Evolutionary conservation across 1,140 invertebrate genomes (phyloP).

Genomic region (Trypoxylus dichotomus): DNA sequence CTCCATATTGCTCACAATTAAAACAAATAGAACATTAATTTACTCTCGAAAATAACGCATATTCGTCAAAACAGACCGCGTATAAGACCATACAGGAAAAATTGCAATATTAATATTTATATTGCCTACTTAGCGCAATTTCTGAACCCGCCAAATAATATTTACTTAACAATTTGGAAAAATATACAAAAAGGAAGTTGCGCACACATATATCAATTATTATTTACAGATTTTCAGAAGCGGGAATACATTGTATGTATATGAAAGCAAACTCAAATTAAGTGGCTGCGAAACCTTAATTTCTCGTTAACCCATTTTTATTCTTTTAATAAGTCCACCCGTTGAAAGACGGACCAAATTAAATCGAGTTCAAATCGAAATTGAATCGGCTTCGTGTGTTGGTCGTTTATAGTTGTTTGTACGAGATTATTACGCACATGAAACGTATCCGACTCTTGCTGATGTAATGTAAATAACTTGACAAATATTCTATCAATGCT

Average conservation of each 20-base stretch:
- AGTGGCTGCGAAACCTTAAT: neutral
- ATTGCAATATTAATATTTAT: neutral
- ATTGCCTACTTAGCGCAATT: neutral
- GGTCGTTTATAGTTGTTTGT: neutral
- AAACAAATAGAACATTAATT: neutral
- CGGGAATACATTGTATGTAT: neutral
- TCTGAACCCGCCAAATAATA: neutral
- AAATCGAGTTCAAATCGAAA: neutral
- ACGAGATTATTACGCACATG: no score
- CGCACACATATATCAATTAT: neutral
- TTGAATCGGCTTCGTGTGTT: neutral
- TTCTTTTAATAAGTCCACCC: neutral
- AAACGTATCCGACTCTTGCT: no score
- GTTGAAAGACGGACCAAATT: neutral
- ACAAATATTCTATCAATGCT: no score
- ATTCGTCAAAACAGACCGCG: neutral
- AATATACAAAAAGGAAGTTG: neutral
- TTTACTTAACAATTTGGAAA: neutral
- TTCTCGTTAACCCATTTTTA: conserved; percentile 7
- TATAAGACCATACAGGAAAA: neutral
- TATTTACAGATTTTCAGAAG: neutral
- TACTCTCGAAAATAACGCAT: neutral
- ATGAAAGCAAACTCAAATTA: neutral
- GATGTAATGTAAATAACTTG: no score
- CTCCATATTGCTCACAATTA: neutral